Base-by-base conservation (phyloP, 2,113 vertebrate species). In the Oriolus oriolus region DNA sequence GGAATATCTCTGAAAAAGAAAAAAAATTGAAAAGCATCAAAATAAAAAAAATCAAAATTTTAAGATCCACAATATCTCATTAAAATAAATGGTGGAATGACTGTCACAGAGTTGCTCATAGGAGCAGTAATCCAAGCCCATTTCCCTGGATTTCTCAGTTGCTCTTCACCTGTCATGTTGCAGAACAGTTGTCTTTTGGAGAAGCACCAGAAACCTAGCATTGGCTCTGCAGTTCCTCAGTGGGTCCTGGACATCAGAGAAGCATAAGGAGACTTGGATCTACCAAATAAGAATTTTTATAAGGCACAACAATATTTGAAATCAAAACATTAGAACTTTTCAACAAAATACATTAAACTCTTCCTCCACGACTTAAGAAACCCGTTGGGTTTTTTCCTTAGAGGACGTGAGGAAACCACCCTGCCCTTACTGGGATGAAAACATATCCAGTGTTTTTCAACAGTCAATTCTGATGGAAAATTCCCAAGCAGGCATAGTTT, bases 341-440 rank as follows among this genome's bases (percentile, higher is more conserved):
- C 41, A 57, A 4, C 1, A 80, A 88, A 81, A 69, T 39, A 7
- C 15, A n/a, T 13, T 47, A 22, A 78, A 17, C 0, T 70, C 15
- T 52, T 90, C 12, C 4, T 10, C 5, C 7, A 37, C 2, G 1
- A 0, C 4, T 68, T 47, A 52, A 54, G 15, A 85, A 69, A 50
- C 42, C 2, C 0, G 0, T 4, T 39, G 12, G 1, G 0, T 7
- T 28, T 24, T 82, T 54, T 79, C 47, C 6, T 61, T 53, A 65
- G 45, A 60, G 41, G 11, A 54, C 27, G 9, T 41, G 12, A 73
- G 14, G 31, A 57, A 91, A 53, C 35, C 35, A 71, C 10, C 4
- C 6, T 77, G 68, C 7, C 21, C 16, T 66, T 75, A 11, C 9
- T 79, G 42, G 27, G 14, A 9, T 60, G 37, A 79, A 91, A 87